Evolutionary conservation across 1,140 invertebrate species (phyloP), one percentile per base, ranked within the genome.

Genomic region (Trichoplusia ni): DNA sequence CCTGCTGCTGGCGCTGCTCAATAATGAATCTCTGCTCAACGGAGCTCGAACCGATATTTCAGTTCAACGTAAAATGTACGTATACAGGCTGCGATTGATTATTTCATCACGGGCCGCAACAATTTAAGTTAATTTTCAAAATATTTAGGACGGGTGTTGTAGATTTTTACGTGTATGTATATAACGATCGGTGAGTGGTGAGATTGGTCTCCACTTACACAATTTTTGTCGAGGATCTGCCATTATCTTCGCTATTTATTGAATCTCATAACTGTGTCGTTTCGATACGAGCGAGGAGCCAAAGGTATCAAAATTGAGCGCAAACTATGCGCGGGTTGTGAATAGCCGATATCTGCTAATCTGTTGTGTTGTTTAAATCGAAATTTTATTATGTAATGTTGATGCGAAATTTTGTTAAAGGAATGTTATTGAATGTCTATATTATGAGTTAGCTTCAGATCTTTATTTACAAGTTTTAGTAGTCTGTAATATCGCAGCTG

Each of bases 311-410:
- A 49, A 49, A 79, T 49, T 49, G 46, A 31, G 46, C 46, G 46
- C 46, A 49, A n/a, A 2, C 6, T 3, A n/a, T 38, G 47, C 47
- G 21, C 47, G n/a, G 42, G 81, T 86, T 86, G 78, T 82, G 79
- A 86, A 71, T 84, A 83, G 71, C 73, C 38, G 25, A 40, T 58
- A 27, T 42, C 18, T 60, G 69, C 71, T 13, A 63, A 68, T 70
- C 75, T 79, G 81, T 85, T 84, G 65, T 82, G 82, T 88, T 87
- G 69, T 81, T 84, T 78, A 81, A 79, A 80, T 77, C 75, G 44
- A 84, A 88, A 88, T 83, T 88, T 88, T 88, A 86, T 84, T 81
- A 69, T 73, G 64, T 73, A 44, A 81, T 84, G 79, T 88, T 83
- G 63, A 67, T 53, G 59, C 73, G 71, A 74, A 61, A 63, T 78